Base-by-base conservation (phyloP, 2,797 vertebrate genomes). In the Mallotus villosus region DNA sequence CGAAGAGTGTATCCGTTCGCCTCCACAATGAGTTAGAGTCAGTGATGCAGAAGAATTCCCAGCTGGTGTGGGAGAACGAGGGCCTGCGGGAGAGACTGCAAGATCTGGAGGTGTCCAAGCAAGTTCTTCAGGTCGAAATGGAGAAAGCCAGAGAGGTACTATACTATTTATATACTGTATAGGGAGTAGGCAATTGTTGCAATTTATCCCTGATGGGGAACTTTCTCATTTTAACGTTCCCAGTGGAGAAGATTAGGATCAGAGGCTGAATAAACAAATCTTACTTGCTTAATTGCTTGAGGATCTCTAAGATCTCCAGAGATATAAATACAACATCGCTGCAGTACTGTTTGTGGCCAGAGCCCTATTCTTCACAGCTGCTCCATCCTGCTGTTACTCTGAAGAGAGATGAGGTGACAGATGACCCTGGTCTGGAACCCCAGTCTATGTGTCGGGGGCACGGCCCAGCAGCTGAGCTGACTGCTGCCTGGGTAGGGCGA, bases 51-150 rank as follows among this genome's bases (percentile, higher is more conserved):
- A 98, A 95, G 76, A 93, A 94, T 41, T 87, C 90, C n/a, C 91
- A 90, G 80, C 81, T 99, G 90, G 97, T 98, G 79, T 95, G 94
- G 85, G 97, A 99, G 85, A 99, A 98, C 0, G 95, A 97, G 87
- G 91, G 87, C 4, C 91, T 99, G 65, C 93, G 95, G 1, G 96
- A 98, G 88, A 92, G 92, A 73, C 94, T 95, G 1, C 95, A 98
- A 0, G 94, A 97, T 79, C 93, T 95, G 0, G 96, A 98, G 68
- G 94, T 98, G 87, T 91, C 95, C 72, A 97, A 95, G 85, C 97
- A 99, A 90, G 97, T 99, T 81, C 88, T 99, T 53, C 96, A 98
- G 88, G 90, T 92, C 0, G 97, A 99, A 90, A 90, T 96, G 90
- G 97, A 99, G 81, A 97, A 96, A 86, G 85, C 90, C 37, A 89